Evolutionary conservation across 2,888 invertebrate genomes (phyloP), one percentile per base, ranked within the genome.

Genomic region (Pelosia muscerda): DNA sequence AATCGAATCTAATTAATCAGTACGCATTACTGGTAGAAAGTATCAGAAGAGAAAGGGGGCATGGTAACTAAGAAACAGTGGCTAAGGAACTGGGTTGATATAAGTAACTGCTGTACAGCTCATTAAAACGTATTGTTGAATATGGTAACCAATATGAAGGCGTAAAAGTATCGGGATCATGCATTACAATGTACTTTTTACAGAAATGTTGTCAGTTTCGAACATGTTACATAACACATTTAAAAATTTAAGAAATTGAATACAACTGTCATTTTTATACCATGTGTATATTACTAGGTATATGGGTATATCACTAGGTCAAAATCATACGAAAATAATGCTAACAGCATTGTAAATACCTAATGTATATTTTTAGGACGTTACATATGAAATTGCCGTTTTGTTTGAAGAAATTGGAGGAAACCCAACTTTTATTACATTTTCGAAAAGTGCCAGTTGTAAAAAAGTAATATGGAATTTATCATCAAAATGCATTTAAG

Each of bases 1-100:
- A 91, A 93, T 93, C 93, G 91, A 88, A 87, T 86, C 90, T 92
- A 93, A 94, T 94, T 94, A 93, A 94, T 93, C 93, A 89, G 89
- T 90, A 89, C 91, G 92, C 90, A 90, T 91, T 91, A 88, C 86
- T 82, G 84, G 85, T 92, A 93, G 94, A 94, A 94, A 94, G 94
- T 77, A 74, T 84, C 85, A 82, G 83, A 89, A 91, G 92, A 93
- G 93, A 93, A 93, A 93, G 93, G 92, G 86, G 88, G 85, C 83
- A 68, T 58, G 69, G 74, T 75, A 81, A 76, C 75, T 78, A 74
- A 77, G 76, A 81, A 78, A 81, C 66, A 75, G 69, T 70, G 68
- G 73, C 64, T 60, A 71, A 74, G 64, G 68, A 76, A 78, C 38
- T 34, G 25, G 55, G 63, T 56, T 63, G 26, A 25, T 56, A 56